phyloP scores from a whole-genome alignment of 2,797 vertebrate genomes.

The Sebastes diaconus region DNA sequence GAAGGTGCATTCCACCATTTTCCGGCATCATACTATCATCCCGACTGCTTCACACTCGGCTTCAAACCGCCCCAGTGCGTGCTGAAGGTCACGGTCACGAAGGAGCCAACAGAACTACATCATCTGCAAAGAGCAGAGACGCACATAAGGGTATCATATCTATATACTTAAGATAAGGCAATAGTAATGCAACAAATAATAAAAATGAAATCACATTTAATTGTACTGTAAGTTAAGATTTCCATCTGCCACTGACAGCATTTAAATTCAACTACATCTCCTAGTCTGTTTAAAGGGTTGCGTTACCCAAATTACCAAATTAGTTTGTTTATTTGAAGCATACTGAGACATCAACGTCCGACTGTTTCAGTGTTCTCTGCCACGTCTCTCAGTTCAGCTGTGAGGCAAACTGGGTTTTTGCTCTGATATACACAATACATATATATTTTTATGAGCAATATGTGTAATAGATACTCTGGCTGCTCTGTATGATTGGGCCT shows the following conservation, averaged over 20 bases:
- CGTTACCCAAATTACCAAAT: neutral
- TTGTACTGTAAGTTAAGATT: neutral
- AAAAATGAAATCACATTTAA: neutral
- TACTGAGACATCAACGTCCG: neutral
- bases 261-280: neutral
- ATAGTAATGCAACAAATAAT: too few relatives aligned
- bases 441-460: neutral
- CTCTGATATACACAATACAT: constrained; percentile 1
- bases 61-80: neutral
- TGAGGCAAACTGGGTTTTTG: neutral
- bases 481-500: constrained; percentile 23
- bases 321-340: neutral
- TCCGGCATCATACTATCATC: neutral
- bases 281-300: neutral
- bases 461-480: constrained; percentile 38
- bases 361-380: neutral
- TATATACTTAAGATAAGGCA: neutral
- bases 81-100: too few relatives aligned
- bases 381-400: neutral
- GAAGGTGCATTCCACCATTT: neutral
- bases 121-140: neutral
- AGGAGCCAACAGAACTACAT: neutral
- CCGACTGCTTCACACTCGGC: neutral
- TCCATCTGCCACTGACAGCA: neutral
- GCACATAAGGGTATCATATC: rapidly evolving